Percentiles rank a stretch among this genome's conserved stretches.
These are phyloP conservation scores for Amblyjoppa fuscipennis DNA, from an alignment of 2,888 invertebrate genomes.

Conservation along the genomic window DNA sequence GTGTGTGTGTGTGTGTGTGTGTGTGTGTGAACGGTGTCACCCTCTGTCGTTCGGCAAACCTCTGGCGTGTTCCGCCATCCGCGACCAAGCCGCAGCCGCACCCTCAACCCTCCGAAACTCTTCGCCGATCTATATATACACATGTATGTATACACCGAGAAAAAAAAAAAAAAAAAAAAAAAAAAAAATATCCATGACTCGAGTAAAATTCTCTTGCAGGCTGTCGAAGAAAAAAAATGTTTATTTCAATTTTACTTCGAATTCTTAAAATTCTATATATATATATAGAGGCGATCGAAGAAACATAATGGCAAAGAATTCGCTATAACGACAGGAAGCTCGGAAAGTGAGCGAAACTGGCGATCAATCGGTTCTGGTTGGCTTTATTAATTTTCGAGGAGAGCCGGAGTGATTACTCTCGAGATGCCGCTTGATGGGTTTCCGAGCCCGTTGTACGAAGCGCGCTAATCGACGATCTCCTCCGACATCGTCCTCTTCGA, in stretches of 20 bases:
- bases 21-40: constrained; percentile 13
- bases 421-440: constrained; percentile 68
- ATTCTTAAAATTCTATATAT: too few species aligned
- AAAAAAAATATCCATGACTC: too few species aligned
- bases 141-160: too few species aligned
- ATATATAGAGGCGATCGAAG: too few species aligned
- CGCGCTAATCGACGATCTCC: constrained; percentile 69
- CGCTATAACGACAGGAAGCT: constrained; percentile 4
- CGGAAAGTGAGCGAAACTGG: constrained; percentile 34
- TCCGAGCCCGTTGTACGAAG: constrained; percentile 64
- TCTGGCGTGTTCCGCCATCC: constrained; percentile 64
- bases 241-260: too few species aligned
- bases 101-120: constrained; percentile 20
- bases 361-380: constrained; percentile 66
- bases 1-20: background rate
- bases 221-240: too few species aligned
- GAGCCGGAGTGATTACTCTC: constrained; percentile 64
- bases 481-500: constrained; percentile 66
- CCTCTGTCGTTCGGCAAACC: constrained; percentile 57
- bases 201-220: too few species aligned
- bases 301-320: constrained; percentile 22
- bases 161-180: too few species aligned
- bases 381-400: constrained; percentile 67
- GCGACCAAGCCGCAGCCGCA: constrained; percentile 50
- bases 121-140: constrained; percentile 44